A percentile compares a stretch with the other conserved stretches of the same genome.
Evolutionary conservation across 1,140 invertebrate genomes (phyloP).

Genomic region (Coenobita brevimanus): DNA sequence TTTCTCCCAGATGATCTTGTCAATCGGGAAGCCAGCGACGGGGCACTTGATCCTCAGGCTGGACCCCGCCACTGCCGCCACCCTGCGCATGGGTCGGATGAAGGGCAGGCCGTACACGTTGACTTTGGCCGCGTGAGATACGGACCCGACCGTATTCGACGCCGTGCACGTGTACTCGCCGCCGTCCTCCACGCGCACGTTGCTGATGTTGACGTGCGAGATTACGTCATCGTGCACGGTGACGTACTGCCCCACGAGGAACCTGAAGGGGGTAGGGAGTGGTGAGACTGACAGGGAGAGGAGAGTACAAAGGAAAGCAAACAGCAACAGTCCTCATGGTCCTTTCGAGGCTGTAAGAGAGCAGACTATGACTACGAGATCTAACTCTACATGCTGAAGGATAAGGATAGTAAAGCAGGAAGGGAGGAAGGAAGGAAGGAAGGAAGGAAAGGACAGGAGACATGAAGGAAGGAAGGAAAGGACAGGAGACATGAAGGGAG

Average conservation of each 20-base stretch:
- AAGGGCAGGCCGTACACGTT: constrained; percentile 83
- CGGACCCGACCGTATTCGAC: constrained; percentile 83
- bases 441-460: too few relatives aligned
- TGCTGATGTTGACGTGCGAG: constrained; percentile 94
- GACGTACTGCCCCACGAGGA: constrained; percentile 92
- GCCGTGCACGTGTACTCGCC: constrained; percentile 93
- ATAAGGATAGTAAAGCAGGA: too few relatives aligned
- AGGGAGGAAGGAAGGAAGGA: too few relatives aligned
- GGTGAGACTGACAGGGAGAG: too few relatives aligned
- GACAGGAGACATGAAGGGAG: too few relatives aligned
- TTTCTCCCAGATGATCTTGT: constrained; percentile 75
- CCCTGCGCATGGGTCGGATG: constrained; percentile 73
- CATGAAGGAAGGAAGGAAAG: too few relatives aligned
- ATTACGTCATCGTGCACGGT: constrained; percentile 93
- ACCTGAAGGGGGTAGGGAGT: constrained; percentile 77
- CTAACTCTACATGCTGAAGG: too few relatives aligned
- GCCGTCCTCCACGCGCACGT: constrained; percentile 90
- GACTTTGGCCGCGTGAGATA: constrained; percentile 86
- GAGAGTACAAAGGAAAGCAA: too few relatives aligned
- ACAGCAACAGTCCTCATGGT: too few relatives aligned
- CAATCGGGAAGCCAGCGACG: constrained; percentile 75
- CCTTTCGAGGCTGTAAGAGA: too few relatives aligned
- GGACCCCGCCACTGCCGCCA: constrained; percentile 75
- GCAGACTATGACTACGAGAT: too few relatives aligned
- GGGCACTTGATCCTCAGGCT: constrained; percentile 74